Evolutionary conservation across 2,797 vertebrate species (phyloP), one percentile per base, ranked within the genome.

Genomic region (Pteronotus mesoamericanus): DNA sequence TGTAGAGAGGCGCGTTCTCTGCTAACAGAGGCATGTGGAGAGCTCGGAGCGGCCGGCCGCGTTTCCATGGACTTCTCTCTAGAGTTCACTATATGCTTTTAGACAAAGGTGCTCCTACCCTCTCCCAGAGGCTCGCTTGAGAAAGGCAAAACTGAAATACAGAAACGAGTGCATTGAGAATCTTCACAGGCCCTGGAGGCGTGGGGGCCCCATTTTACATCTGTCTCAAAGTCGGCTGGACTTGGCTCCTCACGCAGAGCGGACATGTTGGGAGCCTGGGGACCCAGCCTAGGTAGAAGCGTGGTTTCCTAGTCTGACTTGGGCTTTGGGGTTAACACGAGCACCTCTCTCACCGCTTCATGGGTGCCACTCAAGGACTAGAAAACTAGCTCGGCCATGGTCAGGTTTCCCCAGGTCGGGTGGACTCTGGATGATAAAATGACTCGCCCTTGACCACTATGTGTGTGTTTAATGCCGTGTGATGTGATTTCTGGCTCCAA

Each of bases 211-310:
- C 96, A 91, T 96, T 98, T 98, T 92, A 82, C 95, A 96, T 98
- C 98, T 98, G 97, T 97, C 97, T 98, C 94, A 32, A 85, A 66
- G 94, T n/a, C 68, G 86, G 94, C 97, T 77, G 91, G 95, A 75
- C 86, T 86, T 1, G 85, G 88, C 79, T 91, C 86, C 94, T 93
- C 92, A 88, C 48, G 69, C 87, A 71, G 92, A 51, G 46, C 82
- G 69, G 51, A 39, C 1, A 0, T 16, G 26, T n/a, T n/a, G 51
- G 77, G 53, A 32, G 53, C 9, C 55, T 0, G 8, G 42, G 32
- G 34, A n/a, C 79, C 68, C 42, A 5, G n/a, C 6, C 34, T 2
- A 9, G 69, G 29, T 22, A 71, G 51, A 32, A 34, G 34, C 0
- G 2, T 1, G 3, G n/a, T n/a, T 57, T 72, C 86, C 75, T 34